Percentiles rank a stretch among this genome's conserved stretches.
phyloP scores from a whole-genome alignment of 1,140 invertebrate genomes.

The Camponotus vicinus region DNA sequence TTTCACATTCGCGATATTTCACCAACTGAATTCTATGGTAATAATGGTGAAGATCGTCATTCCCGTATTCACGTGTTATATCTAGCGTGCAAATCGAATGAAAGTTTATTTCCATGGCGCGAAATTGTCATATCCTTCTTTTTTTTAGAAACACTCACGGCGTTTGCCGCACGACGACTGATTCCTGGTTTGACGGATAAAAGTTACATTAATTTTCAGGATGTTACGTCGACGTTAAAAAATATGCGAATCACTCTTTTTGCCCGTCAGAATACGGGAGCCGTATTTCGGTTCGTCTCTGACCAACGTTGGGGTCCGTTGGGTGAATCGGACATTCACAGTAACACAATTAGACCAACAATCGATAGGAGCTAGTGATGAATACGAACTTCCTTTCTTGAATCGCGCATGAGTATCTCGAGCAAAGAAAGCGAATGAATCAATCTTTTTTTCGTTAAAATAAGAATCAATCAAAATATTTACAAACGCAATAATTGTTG shows the following conservation, averaged over 20 bases:
- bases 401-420: slow-evolving; percentile 19
- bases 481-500: background rate
- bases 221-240: slow-evolving; percentile 81
- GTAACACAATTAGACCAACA: slow-evolving; percentile 86
- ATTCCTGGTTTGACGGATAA: slow-evolving; percentile 76
- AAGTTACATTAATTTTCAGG: slow-evolving; percentile 82
- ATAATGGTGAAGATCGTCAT: slow-evolving; percentile 57
- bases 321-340: slow-evolving; percentile 84
- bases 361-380: slow-evolving; percentile 83
- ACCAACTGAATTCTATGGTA: slow-evolving; percentile 44
- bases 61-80: slow-evolving; percentile 40
- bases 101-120: slow-evolving; percentile 62
- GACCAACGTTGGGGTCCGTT: slow-evolving; percentile 73
- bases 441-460: background rate
- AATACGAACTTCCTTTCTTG: slow-evolving; percentile 73
- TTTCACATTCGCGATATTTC: slow-evolving; percentile 19
- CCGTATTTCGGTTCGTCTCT: slow-evolving; percentile 79
- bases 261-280: slow-evolving; percentile 79
- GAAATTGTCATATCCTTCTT: slow-evolving; percentile 59
- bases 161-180: slow-evolving; percentile 63
- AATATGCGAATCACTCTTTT: slow-evolving; percentile 84
- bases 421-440: background rate
- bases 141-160: slow-evolving; percentile 59
- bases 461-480: background rate
- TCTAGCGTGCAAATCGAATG: slow-evolving; percentile 42